Conservation (phyloP, 2,113 vertebrate genomes). For the Hystrix cristata region DNA sequence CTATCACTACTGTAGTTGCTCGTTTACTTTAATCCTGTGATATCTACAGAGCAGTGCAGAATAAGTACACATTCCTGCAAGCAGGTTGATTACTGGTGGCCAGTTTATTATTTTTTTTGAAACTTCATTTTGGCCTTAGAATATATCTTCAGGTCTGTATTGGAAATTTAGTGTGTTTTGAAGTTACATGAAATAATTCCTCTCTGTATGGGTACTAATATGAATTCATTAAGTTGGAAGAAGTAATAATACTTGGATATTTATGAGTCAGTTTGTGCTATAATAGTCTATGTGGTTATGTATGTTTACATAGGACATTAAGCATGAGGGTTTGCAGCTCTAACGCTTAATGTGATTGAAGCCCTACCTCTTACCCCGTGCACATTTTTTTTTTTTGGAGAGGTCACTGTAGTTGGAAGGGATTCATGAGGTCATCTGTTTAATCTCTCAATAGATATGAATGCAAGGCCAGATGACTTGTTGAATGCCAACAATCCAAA, state of each 20-base stretch:
- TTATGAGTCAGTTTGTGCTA: background rate
- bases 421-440: background rate
- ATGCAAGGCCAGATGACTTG: background rate
- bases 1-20: background rate
- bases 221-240: background rate
- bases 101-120: too few relatives aligned
- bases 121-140: background rate
- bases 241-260: background rate
- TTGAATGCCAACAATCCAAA: background rate
- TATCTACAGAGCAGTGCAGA: background rate
- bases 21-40: background rate
- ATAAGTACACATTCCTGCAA: accelerated
- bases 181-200: slow-evolving; percentile 26
- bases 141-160: background rate
- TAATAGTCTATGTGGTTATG: background rate
- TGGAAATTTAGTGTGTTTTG: background rate
- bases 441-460: slow-evolving; percentile 44
- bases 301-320: background rate
- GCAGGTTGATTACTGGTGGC: background rate
- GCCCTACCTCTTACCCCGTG: accelerated
- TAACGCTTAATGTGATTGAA: background rate
- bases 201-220: background rate
- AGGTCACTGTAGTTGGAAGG: background rate
- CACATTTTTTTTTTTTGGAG: background rate
- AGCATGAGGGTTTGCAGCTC: background rate